These are phyloP conservation scores for Aplysina aerophoba DNA, from an alignment of 37 sponge, comb jelly and placozoan genomes.

Conservation along the genomic window DNA sequence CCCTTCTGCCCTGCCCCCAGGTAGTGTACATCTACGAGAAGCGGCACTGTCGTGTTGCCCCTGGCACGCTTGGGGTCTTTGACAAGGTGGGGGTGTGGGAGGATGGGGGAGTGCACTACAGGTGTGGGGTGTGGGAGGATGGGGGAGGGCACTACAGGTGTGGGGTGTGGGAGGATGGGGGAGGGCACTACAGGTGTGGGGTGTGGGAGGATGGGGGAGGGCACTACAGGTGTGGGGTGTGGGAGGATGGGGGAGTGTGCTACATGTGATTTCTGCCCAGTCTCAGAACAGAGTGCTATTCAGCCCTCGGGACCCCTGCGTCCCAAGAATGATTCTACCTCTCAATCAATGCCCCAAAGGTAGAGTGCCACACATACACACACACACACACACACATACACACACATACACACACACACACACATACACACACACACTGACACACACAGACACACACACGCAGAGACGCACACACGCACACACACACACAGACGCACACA, in stretches of 20 bases:
- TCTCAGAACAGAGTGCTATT: not conserved
- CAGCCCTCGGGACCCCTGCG: constrained; percentile 72
- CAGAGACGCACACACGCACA: not conserved
- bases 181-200: too few relatives aligned
- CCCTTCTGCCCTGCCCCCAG: constrained; percentile 50
- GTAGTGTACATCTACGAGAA: constrained; percentile 84
- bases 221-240: too few relatives aligned
- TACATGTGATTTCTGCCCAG: not conserved
- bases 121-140: too few relatives aligned
- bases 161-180: too few relatives aligned
- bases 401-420: too few relatives aligned
- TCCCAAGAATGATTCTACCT: constrained; percentile 85
- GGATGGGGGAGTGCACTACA: too few relatives aligned
- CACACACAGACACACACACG: too few relatives aligned
- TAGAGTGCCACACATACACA: constrained; percentile 6
- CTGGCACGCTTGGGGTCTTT: constrained; percentile 63
- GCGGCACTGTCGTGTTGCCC: constrained; percentile 63
- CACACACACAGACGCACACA: not conserved
- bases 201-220: too few relatives aligned
- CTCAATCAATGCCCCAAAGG: constrained; percentile 80
- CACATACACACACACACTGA: too few relatives aligned
- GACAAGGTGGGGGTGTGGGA: constrained; percentile 74
- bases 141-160: too few relatives aligned
- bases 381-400: not conserved
- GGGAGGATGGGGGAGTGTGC: too few relatives aligned